Evolutionary conservation across 2,888 invertebrate genomes (phyloP).

Genomic region (Thera obeliscata): DNA sequence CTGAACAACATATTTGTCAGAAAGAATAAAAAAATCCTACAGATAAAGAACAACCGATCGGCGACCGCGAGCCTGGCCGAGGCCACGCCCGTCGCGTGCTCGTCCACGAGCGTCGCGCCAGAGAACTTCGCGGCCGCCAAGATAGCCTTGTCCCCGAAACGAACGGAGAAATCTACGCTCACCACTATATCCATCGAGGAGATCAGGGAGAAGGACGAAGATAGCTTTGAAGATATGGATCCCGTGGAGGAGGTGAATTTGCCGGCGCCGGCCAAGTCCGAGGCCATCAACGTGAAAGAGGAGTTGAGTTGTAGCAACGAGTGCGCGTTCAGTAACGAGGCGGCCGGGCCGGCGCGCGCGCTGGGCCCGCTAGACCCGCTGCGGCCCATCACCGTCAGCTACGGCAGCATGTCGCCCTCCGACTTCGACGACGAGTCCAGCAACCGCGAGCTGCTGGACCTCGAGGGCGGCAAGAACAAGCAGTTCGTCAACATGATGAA

Average conservation of each 20-base stretch:
- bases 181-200: conserved; percentile 66
- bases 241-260: conserved; percentile 64
- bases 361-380: conserved; percentile 64
- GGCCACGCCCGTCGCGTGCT: conserved; percentile 57
- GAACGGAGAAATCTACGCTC: conserved; percentile 46
- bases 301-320: conserved; percentile 71
- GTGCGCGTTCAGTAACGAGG: conserved; percentile 42
- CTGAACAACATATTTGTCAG: conserved; percentile 76
- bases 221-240: conserved; percentile 50
- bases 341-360: conserved; percentile 43
- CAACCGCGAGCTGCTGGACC: conserved; percentile 70
- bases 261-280: conserved; percentile 33
- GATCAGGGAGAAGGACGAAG: conserved; percentile 58
- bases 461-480: conserved; percentile 74
- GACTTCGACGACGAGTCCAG: conserved; percentile 75
- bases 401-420: conserved; percentile 65
- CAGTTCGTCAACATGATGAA: conserved; percentile 80
- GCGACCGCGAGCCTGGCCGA: conserved; percentile 44
- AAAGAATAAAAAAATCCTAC: conserved; percentile 75
- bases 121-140: conserved; percentile 60
- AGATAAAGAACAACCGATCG: conserved; percentile 72
- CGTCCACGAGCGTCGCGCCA: conserved; percentile 60
- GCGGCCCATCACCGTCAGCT: conserved; percentile 74
- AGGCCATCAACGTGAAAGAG: conserved; percentile 69
- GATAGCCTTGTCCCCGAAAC: conserved; percentile 19